Base-by-base conservation (phyloP, 1,140 invertebrate species). In the Trigoniulus corallinus region DNA sequence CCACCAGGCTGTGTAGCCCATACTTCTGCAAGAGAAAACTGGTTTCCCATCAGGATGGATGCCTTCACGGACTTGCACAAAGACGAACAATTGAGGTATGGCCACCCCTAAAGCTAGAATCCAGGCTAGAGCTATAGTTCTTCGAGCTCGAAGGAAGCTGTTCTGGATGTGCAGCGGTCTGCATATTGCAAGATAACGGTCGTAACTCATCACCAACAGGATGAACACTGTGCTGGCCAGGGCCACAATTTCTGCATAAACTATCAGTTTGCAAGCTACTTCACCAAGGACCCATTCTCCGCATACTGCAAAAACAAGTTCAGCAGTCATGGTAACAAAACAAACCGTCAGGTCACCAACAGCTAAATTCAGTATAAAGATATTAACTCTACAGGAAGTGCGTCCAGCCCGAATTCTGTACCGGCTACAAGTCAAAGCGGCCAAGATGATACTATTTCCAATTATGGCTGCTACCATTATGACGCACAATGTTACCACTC, bases 321-420 rank as follows among this genome's bases (percentile, higher is more conserved):
- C 68, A 0, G 67, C 67, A 4, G 66, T 65, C 67, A 70, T 71
- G 10, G 68, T 69, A 22, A 67, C 62, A 27, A 58, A 59, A 53
- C 67, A 68, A 3, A 71, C 66, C 12, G 64, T 62, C 15, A 72
- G 57, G 51, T 72, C 68, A 2, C 68, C 69, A 23, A 70, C 56
- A 7, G 69, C 68, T 48, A 72, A 55, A 55, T 72, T 66, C 3
- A 71, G 60, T 45, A 72, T 70, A 56, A 69, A 72, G 22, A 70
- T 63, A 55, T 71, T 71, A 3, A 71, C 68, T 34, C 29, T 7
- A 34, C 22, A 7, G 15, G 7, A 7, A 15, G 29, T 34, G 7
- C 69, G 54, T 46, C 61, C 65, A 42, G 66, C 60, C 18, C 64
- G 54, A 20, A 65, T 64, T 34, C 66, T 52, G 50, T 63, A 62